phyloP scores from a whole-genome alignment of 2,888 invertebrate species.

The Platycnemis pennipes region DNA sequence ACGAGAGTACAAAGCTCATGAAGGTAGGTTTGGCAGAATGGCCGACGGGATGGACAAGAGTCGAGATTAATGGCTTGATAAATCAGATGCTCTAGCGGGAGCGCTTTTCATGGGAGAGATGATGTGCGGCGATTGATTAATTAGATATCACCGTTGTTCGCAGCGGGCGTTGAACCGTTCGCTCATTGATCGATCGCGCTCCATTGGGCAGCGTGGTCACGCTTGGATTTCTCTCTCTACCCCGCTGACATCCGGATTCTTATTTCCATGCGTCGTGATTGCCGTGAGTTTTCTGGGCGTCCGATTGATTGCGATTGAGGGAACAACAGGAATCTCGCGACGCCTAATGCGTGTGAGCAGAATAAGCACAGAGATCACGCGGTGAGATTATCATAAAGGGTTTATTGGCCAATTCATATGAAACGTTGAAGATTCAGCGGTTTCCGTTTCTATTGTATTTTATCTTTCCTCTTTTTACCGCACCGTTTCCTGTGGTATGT shows the following conservation, averaged over 20 bases:
- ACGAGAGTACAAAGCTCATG: not conserved
- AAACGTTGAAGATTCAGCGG: too few relatives aligned
- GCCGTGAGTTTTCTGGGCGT: too few relatives aligned
- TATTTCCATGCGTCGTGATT: not conserved
- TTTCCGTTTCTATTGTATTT: too few relatives aligned
- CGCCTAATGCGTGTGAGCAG: too few relatives aligned
- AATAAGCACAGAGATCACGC: too few relatives aligned
- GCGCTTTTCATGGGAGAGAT: not conserved
- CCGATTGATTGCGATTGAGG: too few relatives aligned
- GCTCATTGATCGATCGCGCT: not conserved
- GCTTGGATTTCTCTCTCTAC: not conserved
- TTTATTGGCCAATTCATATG: too few relatives aligned
- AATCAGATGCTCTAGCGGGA: not conserved
- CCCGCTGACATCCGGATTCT: not conserved
- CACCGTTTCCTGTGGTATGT: too few relatives aligned
- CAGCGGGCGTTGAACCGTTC: not conserved
- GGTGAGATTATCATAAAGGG: too few relatives aligned
- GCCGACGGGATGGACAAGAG: not conserved
- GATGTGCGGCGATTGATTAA: not conserved
- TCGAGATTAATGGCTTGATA: not conserved
- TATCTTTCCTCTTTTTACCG: too few relatives aligned
- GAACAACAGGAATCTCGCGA: too few relatives aligned
- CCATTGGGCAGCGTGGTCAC: not conserved
- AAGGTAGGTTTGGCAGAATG: not conserved
- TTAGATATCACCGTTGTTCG: not conserved